phyloP scores from a whole-genome alignment of 1,140 invertebrate species.

The Dendroctonus ponderosae region DNA sequence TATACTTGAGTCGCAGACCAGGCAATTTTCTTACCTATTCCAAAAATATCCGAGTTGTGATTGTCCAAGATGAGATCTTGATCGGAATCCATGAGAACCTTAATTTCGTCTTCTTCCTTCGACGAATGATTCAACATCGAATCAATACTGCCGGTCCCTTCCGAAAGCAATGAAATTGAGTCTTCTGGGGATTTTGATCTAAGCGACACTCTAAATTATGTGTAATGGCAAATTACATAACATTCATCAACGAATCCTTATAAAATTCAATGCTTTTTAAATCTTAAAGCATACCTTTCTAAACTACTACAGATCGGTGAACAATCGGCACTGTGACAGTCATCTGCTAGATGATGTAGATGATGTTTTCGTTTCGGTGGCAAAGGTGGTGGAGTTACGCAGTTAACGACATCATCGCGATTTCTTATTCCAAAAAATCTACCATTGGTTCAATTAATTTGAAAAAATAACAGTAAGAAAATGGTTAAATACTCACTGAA shows the following conservation, averaged over 20 bases:
- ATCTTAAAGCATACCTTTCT: conserved; percentile 51
- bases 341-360: conserved; percentile 52
- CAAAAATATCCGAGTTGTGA: conserved; percentile 46
- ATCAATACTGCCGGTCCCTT: conserved; percentile 77
- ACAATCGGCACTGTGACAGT: conserved; percentile 53
- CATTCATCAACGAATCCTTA: conserved; percentile 3
- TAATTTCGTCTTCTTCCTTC: conserved; percentile 69
- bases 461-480: too few relatives aligned
- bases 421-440: too few relatives aligned
- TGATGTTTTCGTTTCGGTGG: conserved; percentile 69
- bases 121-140: conserved; percentile 80
- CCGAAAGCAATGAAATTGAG: conserved; percentile 67
- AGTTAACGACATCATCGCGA: conserved; percentile 30
- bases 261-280: neutral
- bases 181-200: conserved; percentile 66
- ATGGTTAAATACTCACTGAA: conserved; percentile 38
- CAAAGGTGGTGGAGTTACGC: conserved; percentile 63
- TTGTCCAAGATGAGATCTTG: conserved; percentile 44
- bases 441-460: too few relatives aligned
- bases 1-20: too few relatives aligned
- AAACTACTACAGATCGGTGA: conserved; percentile 57
- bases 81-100: conserved; percentile 60
- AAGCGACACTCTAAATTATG: conserved; percentile 55
- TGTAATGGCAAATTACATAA: conserved; percentile 10
- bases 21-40: conserved; percentile 28